Conservation (phyloP, 2,888 invertebrate species). For the Cephus rjabovi region DNA sequence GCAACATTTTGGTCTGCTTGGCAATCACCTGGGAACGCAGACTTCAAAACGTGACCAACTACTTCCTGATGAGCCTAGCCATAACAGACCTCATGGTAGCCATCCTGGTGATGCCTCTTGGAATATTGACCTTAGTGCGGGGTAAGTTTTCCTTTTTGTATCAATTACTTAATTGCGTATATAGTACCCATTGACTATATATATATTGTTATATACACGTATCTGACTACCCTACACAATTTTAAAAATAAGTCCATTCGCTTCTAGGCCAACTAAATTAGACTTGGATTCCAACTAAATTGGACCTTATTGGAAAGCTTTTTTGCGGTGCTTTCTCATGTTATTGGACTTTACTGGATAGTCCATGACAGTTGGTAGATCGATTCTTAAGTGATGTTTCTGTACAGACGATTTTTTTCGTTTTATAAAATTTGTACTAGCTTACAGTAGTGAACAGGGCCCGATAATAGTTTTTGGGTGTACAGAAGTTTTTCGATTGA, state of each 20-base stretch:
- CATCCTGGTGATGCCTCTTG: constrained; percentile 94
- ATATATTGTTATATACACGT: no score
- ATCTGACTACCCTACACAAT: no score
- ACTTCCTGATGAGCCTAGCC: constrained; percentile 95
- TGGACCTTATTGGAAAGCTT: background rate
- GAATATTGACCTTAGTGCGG: constrained; percentile 83
- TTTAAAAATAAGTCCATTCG: background rate
- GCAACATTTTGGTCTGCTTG: constrained; percentile 93
- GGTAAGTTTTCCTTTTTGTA: constrained; percentile 71
- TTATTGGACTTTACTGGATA: background rate
- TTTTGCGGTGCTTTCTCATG: background rate
- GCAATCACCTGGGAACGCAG: constrained; percentile 93
- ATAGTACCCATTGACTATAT: no score
- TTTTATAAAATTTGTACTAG: background rate
- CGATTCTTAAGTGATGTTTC: background rate
- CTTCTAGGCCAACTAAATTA: background rate
- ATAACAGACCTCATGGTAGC: constrained; percentile 96
- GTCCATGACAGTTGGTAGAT: background rate
- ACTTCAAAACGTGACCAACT: constrained; percentile 96
- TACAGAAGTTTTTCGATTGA: background rate
- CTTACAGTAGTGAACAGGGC: background rate
- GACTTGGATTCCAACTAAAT: background rate
- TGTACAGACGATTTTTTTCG: background rate
- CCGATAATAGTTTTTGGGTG: background rate
- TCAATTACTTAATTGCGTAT: no score